A percentile compares a stretch with the other conserved stretches of the same genome.
Conservation (phyloP, 2,113 vertebrate species). For the Odocoileus virginianus region DNA sequence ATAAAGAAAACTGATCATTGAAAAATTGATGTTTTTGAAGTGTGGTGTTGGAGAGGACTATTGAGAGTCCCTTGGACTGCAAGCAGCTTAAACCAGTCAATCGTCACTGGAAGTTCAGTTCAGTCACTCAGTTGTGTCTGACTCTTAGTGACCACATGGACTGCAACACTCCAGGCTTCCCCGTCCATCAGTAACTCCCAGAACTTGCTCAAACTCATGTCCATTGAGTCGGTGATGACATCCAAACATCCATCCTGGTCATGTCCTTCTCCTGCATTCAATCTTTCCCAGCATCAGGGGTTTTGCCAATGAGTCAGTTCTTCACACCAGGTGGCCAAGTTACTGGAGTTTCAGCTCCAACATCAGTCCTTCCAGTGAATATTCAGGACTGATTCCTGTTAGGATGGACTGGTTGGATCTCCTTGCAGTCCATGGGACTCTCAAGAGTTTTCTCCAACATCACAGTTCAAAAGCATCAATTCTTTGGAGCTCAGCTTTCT, state of each 20-base stretch:
- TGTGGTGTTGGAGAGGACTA: not conserved
- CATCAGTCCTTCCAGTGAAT: not conserved
- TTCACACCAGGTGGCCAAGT: not conserved
- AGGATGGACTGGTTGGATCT: not conserved
- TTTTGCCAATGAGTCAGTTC: not conserved
- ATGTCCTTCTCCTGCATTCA: not conserved
- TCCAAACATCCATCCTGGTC: not conserved
- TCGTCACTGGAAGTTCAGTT: not conserved
- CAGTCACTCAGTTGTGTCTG: not conserved
- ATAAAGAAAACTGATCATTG: not conserved
- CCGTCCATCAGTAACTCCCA: not conserved
- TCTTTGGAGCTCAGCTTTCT: not conserved
- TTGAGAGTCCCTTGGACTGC: not conserved
- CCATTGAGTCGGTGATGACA: not conserved
- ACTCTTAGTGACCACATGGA: not conserved
- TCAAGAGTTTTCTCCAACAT: not conserved
- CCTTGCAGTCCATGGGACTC: not conserved
- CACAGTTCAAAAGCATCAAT: not conserved
- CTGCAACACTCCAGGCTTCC: not conserved
- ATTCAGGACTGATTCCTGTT: not conserved
- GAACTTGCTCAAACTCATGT: not conserved
- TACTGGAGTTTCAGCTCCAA: not conserved
- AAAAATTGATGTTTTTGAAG: not conserved
- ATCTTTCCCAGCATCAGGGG: not conserved
- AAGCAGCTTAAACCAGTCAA: not conserved